phyloP scores from a whole-genome alignment of 2,888 invertebrate genomes.

The Eupithecia abbreviata region DNA sequence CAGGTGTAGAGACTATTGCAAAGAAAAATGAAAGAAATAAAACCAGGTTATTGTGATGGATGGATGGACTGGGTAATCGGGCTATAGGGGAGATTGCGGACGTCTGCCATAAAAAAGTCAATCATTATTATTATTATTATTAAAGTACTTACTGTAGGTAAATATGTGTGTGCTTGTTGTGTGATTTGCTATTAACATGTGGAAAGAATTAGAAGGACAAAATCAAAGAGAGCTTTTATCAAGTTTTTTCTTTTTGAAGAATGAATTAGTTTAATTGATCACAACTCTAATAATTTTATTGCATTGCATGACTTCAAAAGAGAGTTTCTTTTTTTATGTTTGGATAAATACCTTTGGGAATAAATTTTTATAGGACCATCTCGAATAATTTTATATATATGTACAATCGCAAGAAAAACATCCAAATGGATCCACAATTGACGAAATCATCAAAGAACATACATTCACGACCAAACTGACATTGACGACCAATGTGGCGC shows the following conservation, averaged over 20 bases:
- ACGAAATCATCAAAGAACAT: not conserved
- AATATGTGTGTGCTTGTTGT: too few species aligned
- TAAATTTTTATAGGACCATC: not conserved
- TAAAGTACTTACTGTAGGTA: too few species aligned
- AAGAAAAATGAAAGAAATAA: too few species aligned
- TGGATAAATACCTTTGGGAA: not conserved
- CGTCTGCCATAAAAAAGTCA: too few species aligned
- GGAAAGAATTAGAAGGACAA: not conserved
- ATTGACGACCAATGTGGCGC: too few species aligned
- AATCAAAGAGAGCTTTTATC: not conserved
- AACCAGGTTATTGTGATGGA: too few species aligned
- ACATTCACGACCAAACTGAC: too few species aligned
- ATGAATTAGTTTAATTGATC: not conserved
- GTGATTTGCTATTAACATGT: not conserved
- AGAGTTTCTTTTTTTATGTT: not conserved
- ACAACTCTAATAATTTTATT: not conserved
- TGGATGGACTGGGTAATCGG: too few species aligned
- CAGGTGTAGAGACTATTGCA: too few species aligned
- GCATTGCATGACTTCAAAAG: too few species aligned
- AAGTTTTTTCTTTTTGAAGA: not conserved
- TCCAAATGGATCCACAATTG: not conserved
- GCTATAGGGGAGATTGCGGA: too few species aligned
- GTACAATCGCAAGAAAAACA: not conserved
- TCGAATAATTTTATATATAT: not conserved
- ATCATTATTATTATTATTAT: too few species aligned